Percentiles rank a stretch among this genome's conserved stretches.
Conservation (phyloP, 2,888 invertebrate genomes). For the Lepidochitona cinerea region DNA sequence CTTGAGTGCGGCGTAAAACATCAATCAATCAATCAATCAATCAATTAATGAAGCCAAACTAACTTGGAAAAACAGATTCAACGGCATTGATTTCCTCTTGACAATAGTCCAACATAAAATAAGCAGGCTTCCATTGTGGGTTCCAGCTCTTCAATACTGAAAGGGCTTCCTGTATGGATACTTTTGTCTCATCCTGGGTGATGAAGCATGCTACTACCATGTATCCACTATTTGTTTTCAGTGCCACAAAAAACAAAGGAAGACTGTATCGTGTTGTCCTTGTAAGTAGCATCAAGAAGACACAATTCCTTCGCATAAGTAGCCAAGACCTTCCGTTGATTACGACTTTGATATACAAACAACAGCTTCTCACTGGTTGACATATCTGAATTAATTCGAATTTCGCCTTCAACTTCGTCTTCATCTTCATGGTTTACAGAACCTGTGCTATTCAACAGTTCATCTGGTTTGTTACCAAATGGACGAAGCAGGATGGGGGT, state of each 20-base stretch:
- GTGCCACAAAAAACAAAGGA: constrained; percentile 26
- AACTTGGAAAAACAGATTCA: neutral
- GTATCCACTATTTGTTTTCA: constrained; percentile 27
- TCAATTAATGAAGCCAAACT: no score
- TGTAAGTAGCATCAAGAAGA: constrained; percentile 28
- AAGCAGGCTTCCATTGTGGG: constrained; percentile 17
- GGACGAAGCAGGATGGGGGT: no score
- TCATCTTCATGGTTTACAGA: neutral
- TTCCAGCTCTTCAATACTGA: constrained; percentile 12
- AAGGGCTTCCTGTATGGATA: constrained; percentile 23
- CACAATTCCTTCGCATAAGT: constrained; percentile 22
- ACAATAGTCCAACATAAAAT: constrained; percentile 22
- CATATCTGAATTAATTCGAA: neutral
- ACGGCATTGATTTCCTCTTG: constrained; percentile 22
- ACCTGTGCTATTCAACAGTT: no score
- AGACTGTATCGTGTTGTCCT: constrained; percentile 21
- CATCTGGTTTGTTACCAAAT: no score
- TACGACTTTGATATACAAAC: constrained; percentile 3
- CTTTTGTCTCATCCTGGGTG: constrained; percentile 12
- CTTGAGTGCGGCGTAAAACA: no score
- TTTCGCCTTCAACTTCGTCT: neutral
- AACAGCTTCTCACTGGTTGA: neutral
- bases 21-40: no score
- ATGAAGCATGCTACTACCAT: constrained; percentile 21
- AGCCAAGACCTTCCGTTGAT: constrained; percentile 16